Percentiles rank a stretch among this genome's conserved stretches.
Conservation (phyloP, 2,888 invertebrate genomes). For the Sympetrum striolatum region DNA sequence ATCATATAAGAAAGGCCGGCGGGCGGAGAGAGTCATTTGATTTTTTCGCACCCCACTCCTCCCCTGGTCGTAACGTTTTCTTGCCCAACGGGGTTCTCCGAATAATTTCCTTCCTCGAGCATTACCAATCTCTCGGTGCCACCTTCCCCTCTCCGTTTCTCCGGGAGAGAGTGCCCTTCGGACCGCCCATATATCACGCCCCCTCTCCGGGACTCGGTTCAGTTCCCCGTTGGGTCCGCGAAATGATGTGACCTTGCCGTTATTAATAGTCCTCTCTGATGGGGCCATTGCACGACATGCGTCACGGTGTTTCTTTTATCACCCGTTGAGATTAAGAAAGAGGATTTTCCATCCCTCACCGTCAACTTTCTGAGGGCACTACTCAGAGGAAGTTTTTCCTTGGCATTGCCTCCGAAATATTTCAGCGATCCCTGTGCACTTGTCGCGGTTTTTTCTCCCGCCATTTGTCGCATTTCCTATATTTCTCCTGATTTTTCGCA, state of each 20-base stretch:
- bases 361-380: too few relatives aligned
- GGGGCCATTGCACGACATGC: conserved; percentile 12
- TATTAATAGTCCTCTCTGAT: conserved; percentile 17
- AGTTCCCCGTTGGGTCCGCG: neutral
- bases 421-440: too few relatives aligned
- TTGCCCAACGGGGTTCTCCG: neutral
- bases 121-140: neutral
- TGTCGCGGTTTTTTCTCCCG: too few relatives aligned
- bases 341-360: too few relatives aligned
- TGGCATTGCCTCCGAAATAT: too few relatives aligned
- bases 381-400: too few relatives aligned
- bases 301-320: neutral
- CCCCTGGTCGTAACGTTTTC: neutral
- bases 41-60: neutral
- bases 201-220: conserved; percentile 3
- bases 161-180: neutral
- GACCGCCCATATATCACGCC: conserved; percentile 20
- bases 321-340: neutral
- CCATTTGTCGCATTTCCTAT: too few relatives aligned
- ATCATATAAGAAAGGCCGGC: neutral
- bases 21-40: neutral
- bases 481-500: too few relatives aligned
- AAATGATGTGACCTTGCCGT: conserved; percentile 18
- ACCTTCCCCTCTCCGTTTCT: neutral
- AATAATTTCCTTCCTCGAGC: neutral